Evolutionary conservation across 1,140 invertebrate species (phyloP), one percentile per base, ranked within the genome.

Genomic region (Prorops nasuta): DNA sequence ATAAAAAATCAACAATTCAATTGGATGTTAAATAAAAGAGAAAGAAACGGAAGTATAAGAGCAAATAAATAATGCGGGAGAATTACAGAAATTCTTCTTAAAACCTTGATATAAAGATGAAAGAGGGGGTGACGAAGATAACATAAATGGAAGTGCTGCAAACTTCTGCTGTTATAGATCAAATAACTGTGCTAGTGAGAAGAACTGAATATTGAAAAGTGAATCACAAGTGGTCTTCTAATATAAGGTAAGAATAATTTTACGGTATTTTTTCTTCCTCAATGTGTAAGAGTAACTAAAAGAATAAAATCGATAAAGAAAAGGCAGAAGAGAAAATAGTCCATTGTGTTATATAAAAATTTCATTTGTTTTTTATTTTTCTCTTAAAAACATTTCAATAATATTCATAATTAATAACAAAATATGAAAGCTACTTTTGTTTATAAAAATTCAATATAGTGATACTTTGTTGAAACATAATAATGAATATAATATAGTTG

Each of bases 61-160:
- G n/a, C n/a, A 40, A 40, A 17, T 14, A 6, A 16, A 17, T 12
- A 40, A 20, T 14, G 18, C 7, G 19, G 7, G 18, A 40, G 4
- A 28, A 6, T 28, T 28, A 28, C 24, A 10, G 24, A 39, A 46
- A 59, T 37, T 55, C 22, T 44, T 32, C 39, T 22, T 34, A 56
- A 51, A 41, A 37, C 46, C 17, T 52, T 35, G 9, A 35, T 7
- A 35, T 7, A 35, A 7, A 35, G 32, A 21, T 20, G 32, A 10
- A 22, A 41, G 46, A 54, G 49, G 54, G 61, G 53, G 48, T 62
- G 45, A 63, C 54, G 52, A 58, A 44, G 34, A 49, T 48, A 60
- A 66, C 68, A 74, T 76, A 76, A 72, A 71, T 73, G 58, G 65
- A 71, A 72, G 67, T 63, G 72, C 61, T 49, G 52, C 54, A 67